Conservation (phyloP, 2,888 invertebrate species). For the Sphecodes monilicornis region DNA sequence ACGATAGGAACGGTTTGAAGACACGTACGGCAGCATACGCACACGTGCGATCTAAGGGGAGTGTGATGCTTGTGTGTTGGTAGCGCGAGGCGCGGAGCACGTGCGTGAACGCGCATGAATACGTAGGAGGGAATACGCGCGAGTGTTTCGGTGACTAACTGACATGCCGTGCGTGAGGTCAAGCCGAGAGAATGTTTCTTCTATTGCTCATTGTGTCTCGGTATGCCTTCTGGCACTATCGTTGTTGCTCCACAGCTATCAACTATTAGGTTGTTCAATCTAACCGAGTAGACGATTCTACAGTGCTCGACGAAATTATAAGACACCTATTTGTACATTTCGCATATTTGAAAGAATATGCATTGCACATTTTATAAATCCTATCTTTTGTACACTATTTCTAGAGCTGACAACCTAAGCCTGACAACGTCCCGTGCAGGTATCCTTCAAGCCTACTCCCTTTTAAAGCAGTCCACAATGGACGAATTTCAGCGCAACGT, state of each 20-base stretch:
- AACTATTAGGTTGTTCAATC: not conserved
- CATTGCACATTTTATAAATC: not conserved
- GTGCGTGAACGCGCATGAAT: conserved; percentile 39
- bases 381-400: not conserved
- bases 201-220: conserved; percentile 70
- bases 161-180: conserved; percentile 73
- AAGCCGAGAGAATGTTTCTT: conserved; percentile 75
- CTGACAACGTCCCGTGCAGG: not conserved
- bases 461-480: not conserved
- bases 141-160: conserved; percentile 55
- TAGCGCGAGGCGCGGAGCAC: conserved; percentile 23
- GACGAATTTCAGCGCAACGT: not conserved
- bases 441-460: not conserved
- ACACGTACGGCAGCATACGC: conserved; percentile 22
- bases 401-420: not conserved
- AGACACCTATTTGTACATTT: not conserved
- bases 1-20: conserved; percentile 46
- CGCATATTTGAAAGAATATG: not conserved
- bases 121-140: conserved; percentile 49
- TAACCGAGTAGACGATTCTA: not conserved
- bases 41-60: conserved; percentile 20
- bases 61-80: not conserved
- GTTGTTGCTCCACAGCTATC: not conserved
- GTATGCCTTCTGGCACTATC: conserved; percentile 17
- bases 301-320: not conserved